Conservation (phyloP, 1,140 invertebrate species). For the Nasonia longicornis region DNA sequence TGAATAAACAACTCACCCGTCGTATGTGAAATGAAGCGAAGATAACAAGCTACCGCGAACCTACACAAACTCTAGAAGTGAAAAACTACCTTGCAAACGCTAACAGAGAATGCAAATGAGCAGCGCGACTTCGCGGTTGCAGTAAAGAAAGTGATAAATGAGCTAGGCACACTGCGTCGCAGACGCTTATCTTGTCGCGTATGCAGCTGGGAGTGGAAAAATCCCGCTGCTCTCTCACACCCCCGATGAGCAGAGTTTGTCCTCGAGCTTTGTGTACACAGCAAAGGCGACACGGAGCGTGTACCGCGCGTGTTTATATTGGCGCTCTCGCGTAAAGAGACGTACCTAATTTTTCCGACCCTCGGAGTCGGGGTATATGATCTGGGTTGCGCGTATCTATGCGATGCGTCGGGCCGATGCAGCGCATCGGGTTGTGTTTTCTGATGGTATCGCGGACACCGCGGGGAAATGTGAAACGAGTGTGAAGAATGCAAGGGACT, state of each 20-base stretch:
- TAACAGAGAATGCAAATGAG: constrained; percentile 23
- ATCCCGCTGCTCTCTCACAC: background rate
- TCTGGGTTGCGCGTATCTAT: background rate
- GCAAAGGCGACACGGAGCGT: background rate
- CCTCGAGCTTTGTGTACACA: background rate
- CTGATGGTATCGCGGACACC: background rate
- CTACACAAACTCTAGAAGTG: background rate
- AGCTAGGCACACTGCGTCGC: background rate
- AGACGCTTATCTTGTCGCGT: background rate
- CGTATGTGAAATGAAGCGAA: background rate
- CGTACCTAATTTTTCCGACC: constrained; percentile 6
- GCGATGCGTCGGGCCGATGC: background rate
- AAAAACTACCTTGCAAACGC: background rate
- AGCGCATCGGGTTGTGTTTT: background rate
- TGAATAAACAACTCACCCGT: background rate
- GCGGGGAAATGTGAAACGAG: background rate
- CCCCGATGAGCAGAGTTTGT: background rate
- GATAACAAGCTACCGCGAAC: background rate
- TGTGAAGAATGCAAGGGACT: background rate
- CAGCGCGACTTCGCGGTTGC: background rate
- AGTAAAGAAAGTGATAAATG: background rate
- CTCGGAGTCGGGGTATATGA: background rate
- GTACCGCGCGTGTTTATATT: constrained; percentile 3
- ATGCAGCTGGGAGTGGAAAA: background rate
- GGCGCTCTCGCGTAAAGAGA: background rate